Base-by-base conservation (phyloP, 1,140 invertebrate species). In the Polyergus mexicanus region DNA sequence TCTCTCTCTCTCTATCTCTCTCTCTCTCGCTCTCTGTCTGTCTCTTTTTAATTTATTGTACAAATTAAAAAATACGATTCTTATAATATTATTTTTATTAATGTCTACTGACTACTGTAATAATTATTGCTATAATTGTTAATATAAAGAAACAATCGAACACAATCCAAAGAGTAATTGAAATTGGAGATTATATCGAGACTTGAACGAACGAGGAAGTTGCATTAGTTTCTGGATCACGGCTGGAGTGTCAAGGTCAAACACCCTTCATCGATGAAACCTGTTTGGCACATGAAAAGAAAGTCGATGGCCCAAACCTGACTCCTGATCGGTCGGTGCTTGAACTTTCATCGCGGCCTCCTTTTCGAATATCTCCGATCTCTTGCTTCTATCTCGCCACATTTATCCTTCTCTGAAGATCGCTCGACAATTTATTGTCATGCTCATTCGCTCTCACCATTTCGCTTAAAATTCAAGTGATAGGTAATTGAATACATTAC, bases 261-360 rank as follows among this genome's bases (percentile, higher is more conserved):
- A 78, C 22, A 76, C 51, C 71, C 28, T 58, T 69, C 32, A 44
- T 62, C 60, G 63, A 58, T 60, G 25, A 66, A 89, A 89, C 89
- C 88, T 85, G 88, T 90, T 90, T 87, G 66, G 13, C 13, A 19
- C 54, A 47, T 25, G 86, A 89, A 72, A 89, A 90, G 88, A 89
- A 89, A 89, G 88, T 89, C 75, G 88, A 86, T 72, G 74, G 69
- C 54, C 68, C 87, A 83, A 84, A 89, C 85, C 85, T 89, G 76
- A 84, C 51, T 89, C 68, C 28, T 68, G 74, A 89, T 89, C 87
- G 32, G 32, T 80, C 68, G 58, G 32, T 77, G 62, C 35, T 51
- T 44, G 74, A 62, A 85, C 85, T 90, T 80, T 88, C 87, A 25
- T 86, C 25, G 0, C 65, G 85, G 25, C 89, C 85, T 90, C 88